Base-by-base conservation (phyloP, 2,888 invertebrate genomes). In the Aelia acuminata region DNA sequence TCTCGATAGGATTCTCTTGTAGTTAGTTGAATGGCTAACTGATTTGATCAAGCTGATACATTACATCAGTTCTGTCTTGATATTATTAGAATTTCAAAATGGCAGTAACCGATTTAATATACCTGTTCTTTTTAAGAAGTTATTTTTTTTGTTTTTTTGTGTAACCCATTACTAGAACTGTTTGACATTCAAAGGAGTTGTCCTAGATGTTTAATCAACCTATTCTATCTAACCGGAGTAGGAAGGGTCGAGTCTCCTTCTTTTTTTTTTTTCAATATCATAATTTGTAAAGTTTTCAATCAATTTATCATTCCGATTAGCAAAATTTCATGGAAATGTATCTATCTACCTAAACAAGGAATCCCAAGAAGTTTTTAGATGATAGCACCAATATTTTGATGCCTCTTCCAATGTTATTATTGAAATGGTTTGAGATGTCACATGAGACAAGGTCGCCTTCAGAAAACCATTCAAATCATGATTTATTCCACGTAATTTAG, bases 401-500 rank as follows among this genome's bases (percentile, higher is more conserved):
- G 20, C 31, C 18, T 31, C 31, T 20, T 35, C 20, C 22, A 35
- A 31, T 31, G 7, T n/a, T 70, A 70, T 35, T 70, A 18, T 70
- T 70, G 63, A 70, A 70, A 18, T 70, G 35, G 63, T 70, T 70
- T 70, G 31, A 70, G 31, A 31, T 35, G 63, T 70, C 35, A 35
- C 0, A 35, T 5, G 13, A 3, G 35, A 70, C 35, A 5, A 70
- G 35, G 10, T 35, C 63, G 35, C 35, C 31, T 18, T 35, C 18
- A 35, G 63, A 47, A 80, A 80, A 47, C 80, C 43, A 80, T 80
- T 80, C 39, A 43, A 47, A 80, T 80, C 80, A 80, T 80, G 80
- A 80, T 80, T 80, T 80, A 80, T 80, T 80, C 43, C 80, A 80
- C 80, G 43, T 80, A 43, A 22, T 80, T 80, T 80, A 80, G 80